phyloP scores from a whole-genome alignment of 2,888 invertebrate species.

The Pristionchus arcanus region DNA sequence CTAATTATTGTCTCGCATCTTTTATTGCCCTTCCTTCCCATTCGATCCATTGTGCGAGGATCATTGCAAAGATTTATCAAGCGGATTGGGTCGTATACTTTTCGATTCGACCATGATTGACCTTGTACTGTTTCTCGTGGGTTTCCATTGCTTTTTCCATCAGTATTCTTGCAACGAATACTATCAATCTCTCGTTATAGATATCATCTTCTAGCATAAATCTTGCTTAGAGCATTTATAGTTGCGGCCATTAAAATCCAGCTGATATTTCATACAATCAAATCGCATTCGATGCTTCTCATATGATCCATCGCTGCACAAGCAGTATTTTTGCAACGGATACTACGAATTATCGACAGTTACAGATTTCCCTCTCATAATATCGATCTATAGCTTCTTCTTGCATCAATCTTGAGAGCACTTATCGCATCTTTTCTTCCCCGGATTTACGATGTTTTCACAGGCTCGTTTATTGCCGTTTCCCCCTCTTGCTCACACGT shows the following conservation, averaged over 20 bases:
- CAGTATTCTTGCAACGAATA: no score
- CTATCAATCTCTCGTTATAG: no score
- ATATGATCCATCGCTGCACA: neutral
- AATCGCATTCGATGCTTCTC: neutral
- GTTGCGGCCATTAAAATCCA: no score
- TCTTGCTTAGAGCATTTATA: no score
- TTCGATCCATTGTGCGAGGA: neutral
- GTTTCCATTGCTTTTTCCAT: no score
- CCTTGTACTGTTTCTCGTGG: no score
- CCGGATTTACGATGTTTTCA: slow-evolving; percentile 48
- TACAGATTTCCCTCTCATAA: neutral
- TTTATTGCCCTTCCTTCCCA: neutral
- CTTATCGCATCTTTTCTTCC: slow-evolving; percentile 13
- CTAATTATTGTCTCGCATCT: slow-evolving; percentile 36
- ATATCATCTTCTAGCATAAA: no score
- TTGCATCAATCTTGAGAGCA: neutral
- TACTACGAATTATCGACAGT: no score
- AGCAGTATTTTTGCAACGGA: no score
- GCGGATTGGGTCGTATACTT: neutral
- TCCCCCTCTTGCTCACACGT: slow-evolving; percentile 36
- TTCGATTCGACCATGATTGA: no score
- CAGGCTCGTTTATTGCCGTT: slow-evolving; percentile 33
- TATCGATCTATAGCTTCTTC: neutral
- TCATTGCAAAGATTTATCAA: neutral
- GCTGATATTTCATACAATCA: no score